A percentile compares a stretch with the other conserved stretches of the same genome.
Evolutionary conservation across 1,140 invertebrate species (phyloP).

Genomic region (Nasonia longicornis): DNA sequence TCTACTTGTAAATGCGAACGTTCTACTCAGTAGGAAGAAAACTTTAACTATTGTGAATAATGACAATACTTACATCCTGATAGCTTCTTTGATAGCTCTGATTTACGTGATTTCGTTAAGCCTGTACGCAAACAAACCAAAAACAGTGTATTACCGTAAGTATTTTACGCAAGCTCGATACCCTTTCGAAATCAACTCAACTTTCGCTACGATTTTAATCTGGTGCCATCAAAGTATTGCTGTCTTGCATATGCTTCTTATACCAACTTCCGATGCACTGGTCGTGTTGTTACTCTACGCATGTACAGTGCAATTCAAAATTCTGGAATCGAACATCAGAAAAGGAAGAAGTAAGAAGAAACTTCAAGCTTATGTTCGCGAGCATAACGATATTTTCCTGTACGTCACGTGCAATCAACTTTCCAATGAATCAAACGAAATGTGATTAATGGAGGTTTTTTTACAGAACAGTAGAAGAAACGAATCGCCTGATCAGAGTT

Average conservation of each 20-base stretch:
- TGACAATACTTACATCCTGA: neutral
- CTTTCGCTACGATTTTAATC: neutral
- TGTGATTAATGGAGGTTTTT: neutral
- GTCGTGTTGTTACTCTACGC: conserved; percentile 8
- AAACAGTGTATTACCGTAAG: neutral
- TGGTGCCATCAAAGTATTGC: conserved; percentile 4
- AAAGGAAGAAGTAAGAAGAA: neutral
- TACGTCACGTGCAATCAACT: neutral
- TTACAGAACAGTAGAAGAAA: conserved; percentile 21
- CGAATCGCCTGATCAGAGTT: neutral
- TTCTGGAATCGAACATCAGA: conserved; percentile 14
- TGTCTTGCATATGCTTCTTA: neutral
- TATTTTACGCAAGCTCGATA: conserved; percentile 4
- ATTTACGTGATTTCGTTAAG: neutral
- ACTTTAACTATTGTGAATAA: neutral
- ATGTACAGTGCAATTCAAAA: neutral
- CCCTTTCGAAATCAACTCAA: conserved; percentile 18
- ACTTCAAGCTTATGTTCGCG: neutral
- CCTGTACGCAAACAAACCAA: conserved; percentile 1
- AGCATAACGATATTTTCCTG: conserved; percentile 20
- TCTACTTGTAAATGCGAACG: neutral
- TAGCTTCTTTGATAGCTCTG: neutral
- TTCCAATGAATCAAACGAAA: neutral
- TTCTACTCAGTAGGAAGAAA: neutral
- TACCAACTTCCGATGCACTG: conserved; percentile 21